Percentiles rank a stretch among this genome's conserved stretches.
Conservation (phyloP, 2,888 invertebrate genomes). For the Drosophila parthenogenetica region DNA sequence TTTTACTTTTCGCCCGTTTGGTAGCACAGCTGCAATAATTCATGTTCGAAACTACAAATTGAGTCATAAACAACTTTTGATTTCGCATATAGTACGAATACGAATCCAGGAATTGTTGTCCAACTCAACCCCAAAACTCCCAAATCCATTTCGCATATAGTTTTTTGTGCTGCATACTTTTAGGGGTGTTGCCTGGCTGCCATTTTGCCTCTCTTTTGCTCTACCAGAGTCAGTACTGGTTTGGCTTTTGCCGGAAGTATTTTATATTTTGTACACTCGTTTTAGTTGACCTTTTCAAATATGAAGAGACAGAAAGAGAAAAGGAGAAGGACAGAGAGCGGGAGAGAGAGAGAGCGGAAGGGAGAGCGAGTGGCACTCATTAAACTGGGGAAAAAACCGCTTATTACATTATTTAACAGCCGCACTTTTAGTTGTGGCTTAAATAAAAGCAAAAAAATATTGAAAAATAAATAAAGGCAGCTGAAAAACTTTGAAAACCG, state of each 20-base stretch:
- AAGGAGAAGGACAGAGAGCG: background rate
- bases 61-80: conserved; percentile 82
- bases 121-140: conserved; percentile 26
- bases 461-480: conserved; percentile 17
- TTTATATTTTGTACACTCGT: conserved; percentile 45
- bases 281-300: conserved; percentile 58
- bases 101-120: conserved; percentile 23
- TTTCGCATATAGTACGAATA: conserved; percentile 64
- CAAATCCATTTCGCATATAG: conserved; percentile 10
- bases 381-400: conserved; percentile 68
- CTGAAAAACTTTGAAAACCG: conserved; percentile 60
- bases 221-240: conserved; percentile 32
- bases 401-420: conserved; percentile 75
- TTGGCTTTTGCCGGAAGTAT: conserved; percentile 50
- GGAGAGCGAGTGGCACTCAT: conserved; percentile 43
- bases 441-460: conserved; percentile 31
- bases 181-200: conserved; percentile 53
- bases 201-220: background rate
- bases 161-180: conserved; percentile 55
- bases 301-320: conserved; percentile 16
- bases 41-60: conserved; percentile 82
- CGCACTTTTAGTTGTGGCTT: conserved; percentile 76
- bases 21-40: conserved; percentile 78
- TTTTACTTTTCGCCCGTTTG: conserved; percentile 20
- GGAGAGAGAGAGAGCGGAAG: background rate